Evolutionary conservation across 1,140 invertebrate species (phyloP), one percentile per base, ranked within the genome.

Genomic region (Mylabris phalerata): DNA sequence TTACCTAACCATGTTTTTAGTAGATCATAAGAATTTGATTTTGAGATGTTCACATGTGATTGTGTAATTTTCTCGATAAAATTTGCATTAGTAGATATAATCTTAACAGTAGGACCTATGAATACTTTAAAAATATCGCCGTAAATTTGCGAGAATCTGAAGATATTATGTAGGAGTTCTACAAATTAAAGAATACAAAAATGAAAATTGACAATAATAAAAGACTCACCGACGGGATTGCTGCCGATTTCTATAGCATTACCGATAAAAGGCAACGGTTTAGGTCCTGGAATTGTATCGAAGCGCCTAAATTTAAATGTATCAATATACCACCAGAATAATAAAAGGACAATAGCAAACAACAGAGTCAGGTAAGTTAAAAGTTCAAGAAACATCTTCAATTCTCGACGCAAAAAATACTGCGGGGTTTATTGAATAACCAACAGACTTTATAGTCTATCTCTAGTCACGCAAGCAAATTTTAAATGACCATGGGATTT

Each of bases 161-260:
- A 2, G 39, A 47, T 7, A 13, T 39, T 47, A 1, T 41, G 10
- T 9, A 55, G 13, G 4, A 55, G 46, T 1, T 55, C 51, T 55
- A 9, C 27, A 55, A 55, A 55, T 19, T 9, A 19, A 19, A 19
- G 88, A 0, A 89, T 91, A 27, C 90, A 68, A 48, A 89, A 75
- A 72, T 84, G 27, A 7, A 32, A 32, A 32, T 4, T 32, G 27
- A 13, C 13, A 13, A 13, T 32, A 7, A 32, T 32, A 7, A 32
- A 24, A 3, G n/a, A 52, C 42, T 45, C 45, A 54, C 51, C 42
- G 24, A 39, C 27, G n/a, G 51, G 51, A n/a, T 3, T 54, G 10
- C 32, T 2, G 10, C 51, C 51, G 9, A 46, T n/a, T 19, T 45
- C 42, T 42, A 54, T 6, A 5, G 51, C 11, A 32, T 46, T 55